Percentiles rank a stretch among this genome's conserved stretches.
Conservation (phyloP, 2,113 vertebrate species). For the Amblyornis subalaris region DNA sequence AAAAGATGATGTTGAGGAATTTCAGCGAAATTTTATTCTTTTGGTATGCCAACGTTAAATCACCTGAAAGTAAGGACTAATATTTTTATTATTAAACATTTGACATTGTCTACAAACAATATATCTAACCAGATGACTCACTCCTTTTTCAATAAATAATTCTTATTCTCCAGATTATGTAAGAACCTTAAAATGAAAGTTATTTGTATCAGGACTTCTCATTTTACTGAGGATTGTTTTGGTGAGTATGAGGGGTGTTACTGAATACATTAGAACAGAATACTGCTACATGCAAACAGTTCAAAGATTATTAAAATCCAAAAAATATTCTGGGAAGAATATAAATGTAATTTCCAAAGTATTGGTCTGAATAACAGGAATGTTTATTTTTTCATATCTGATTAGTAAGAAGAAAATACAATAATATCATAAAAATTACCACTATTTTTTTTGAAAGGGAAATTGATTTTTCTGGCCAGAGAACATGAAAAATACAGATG, state of each 20-base stretch:
- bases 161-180: background rate
- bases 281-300: background rate
- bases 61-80: background rate
- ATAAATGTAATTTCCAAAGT: background rate
- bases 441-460: background rate
- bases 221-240: background rate
- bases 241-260: background rate
- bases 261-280: fast-evolving
- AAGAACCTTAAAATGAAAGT: background rate
- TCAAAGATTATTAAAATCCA: background rate
- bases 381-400: background rate
- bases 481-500: background rate
- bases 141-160: background rate
- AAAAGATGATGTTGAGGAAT: background rate
- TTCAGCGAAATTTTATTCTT: background rate
- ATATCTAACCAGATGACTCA: background rate
- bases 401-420: background rate
- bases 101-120: background rate
- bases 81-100: background rate
- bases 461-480: background rate
- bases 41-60: background rate
- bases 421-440: background rate
- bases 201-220: background rate
- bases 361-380: background rate
- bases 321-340: background rate